phyloP scores from a whole-genome alignment of 2,888 invertebrate species.

The Andrena camellia region DNA sequence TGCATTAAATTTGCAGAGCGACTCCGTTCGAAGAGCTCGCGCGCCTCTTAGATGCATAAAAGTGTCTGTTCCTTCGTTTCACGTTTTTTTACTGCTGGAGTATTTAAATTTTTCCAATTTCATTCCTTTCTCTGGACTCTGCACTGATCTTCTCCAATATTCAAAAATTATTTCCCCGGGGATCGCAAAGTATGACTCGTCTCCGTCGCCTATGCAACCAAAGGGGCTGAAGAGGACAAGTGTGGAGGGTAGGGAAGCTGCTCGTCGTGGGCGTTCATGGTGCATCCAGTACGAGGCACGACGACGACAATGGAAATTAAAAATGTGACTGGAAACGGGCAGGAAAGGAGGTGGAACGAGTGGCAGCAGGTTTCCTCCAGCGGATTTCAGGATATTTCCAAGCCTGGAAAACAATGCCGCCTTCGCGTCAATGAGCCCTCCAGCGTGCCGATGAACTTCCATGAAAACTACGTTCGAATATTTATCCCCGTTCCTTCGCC shows the following conservation, averaged over 20 bases:
- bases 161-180: not conserved
- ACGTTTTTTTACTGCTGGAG: not conserved
- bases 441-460: conserved; percentile 59
- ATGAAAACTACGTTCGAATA: conserved; percentile 62
- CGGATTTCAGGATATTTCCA: conserved; percentile 73
- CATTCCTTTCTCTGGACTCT: not conserved
- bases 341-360: conserved; percentile 75
- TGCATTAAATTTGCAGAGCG: conserved; percentile 46
- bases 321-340: conserved; percentile 75
- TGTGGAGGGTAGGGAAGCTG: conserved; percentile 27
- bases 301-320: conserved; percentile 77
- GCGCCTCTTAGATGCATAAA: conserved; percentile 24
- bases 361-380: conserved; percentile 68
- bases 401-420: conserved; percentile 78
- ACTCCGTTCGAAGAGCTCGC: conserved; percentile 23
- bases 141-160: not conserved
- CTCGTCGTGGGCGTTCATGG: conserved; percentile 54
- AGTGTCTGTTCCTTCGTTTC: conserved; percentile 1
- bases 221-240: conserved; percentile 31
- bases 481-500: conserved; percentile 57
- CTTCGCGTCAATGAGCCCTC: conserved; percentile 68
- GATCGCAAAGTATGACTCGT: not conserved
- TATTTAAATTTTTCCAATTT: not conserved
- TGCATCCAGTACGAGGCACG: conserved; percentile 55
- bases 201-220: conserved; percentile 46